Evolutionary conservation across 2,113 vertebrate genomes (phyloP), one percentile per base, ranked within the genome.

Genomic region (Mirza zaza): DNA sequence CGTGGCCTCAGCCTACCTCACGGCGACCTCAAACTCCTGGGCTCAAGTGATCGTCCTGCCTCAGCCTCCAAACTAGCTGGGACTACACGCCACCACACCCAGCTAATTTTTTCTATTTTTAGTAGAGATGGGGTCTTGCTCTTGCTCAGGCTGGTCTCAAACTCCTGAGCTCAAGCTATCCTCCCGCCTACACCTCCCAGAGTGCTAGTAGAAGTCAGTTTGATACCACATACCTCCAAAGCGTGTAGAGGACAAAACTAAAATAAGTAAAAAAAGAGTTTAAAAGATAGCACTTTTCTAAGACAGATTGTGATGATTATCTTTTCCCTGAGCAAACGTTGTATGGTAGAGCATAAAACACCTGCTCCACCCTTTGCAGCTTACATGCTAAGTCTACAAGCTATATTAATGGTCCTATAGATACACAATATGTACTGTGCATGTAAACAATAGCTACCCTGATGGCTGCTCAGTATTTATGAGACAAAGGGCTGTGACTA

Each of bases 291-390:
- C 39, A 81, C 52, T 95, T 95, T 67, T 86, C 87, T 84, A 90
- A 91, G 88, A 73, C 25, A 89, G 39, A 89, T 42, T 12, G 14
- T 61, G 8, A 68, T 32, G 9, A 42, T 55, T 83, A 70, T 90
- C 48, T 88, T 93, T 90, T 89, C 70, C 87, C 65, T 95, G 50
- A 87, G 18, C 42, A 84, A 96, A 92, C 29, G 82, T 34, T 70
- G 36, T 6, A 25, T 29, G 48, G 29, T 20, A 36, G 81, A 95
- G 8, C 67, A 76, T 45, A 55, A 93, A 91, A 86, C 48, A 80
- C 39, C 68, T 83, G 5, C 32, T 87, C 65, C 39, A 57, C 25
- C 39, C 34, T 93, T 73, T 87, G 57, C 70, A 36, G 29, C 25
- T 92, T 84, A 70, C 12, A 52, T 55, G 80, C 75, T 84, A 67